A percentile compares a stretch with the other conserved stretches of the same genome.
Conservation (phyloP, 2,888 invertebrate species). For the Hypomecis punctinalis region DNA sequence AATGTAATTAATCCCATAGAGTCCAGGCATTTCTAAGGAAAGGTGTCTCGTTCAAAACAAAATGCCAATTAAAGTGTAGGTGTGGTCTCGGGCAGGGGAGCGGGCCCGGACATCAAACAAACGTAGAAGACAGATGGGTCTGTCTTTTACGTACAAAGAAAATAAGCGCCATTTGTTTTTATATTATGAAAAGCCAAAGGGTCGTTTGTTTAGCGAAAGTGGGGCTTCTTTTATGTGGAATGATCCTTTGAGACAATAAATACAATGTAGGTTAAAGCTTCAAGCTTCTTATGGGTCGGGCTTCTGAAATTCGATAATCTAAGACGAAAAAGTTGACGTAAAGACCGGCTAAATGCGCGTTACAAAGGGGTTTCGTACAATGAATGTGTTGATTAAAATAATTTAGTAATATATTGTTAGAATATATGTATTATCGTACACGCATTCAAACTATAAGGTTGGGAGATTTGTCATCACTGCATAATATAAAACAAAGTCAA, state of each 20-base stretch:
- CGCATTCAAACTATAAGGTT: no score
- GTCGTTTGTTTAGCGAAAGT: constrained; percentile 22
- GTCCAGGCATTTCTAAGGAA: not conserved
- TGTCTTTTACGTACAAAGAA: constrained; percentile 23
- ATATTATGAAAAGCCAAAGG: constrained; percentile 21
- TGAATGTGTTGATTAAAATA: no score
- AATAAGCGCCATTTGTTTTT: constrained; percentile 25
- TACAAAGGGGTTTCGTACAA: no score
- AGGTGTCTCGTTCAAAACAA: constrained; percentile 16
- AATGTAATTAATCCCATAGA: not conserved
- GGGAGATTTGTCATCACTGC: no score
- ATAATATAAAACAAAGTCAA: no score
- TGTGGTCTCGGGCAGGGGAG: constrained; percentile 34
- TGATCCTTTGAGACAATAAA: constrained; percentile 12
- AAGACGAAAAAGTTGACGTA: no score
- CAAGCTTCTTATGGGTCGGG: not conserved
- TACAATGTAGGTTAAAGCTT: constrained; percentile 10
- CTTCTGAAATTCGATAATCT: not conserved
- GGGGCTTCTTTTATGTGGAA: constrained; percentile 17
- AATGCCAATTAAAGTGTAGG: constrained; percentile 27
- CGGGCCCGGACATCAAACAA: constrained; percentile 34
- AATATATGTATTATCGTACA: no score
- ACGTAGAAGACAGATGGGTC: constrained; percentile 34
- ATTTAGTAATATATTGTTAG: no score
- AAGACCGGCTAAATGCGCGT: no score